Conservation (phyloP, 2,797 vertebrate species). For the Eulemur rubriventer region DNA sequence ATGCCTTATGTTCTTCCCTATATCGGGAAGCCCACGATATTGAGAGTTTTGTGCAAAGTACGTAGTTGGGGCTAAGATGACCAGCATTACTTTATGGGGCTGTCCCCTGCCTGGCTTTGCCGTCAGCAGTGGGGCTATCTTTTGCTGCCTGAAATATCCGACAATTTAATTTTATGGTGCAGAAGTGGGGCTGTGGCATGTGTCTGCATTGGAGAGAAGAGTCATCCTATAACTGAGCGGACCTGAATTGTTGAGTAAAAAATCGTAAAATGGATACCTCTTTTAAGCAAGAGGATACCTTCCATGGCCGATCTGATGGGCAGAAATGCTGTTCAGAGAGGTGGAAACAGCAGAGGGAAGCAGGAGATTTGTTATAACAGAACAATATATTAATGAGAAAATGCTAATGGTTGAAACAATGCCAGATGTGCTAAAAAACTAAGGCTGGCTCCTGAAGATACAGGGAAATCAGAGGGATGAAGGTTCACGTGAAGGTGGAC, state of each 20-base stretch:
- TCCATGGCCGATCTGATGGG: neutral
- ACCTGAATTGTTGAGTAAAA: neutral
- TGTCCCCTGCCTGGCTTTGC: neutral
- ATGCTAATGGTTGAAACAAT: neutral
- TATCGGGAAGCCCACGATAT: neutral
- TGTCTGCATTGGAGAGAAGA: neutral
- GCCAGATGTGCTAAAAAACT: neutral
- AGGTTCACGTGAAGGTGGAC: neutral
- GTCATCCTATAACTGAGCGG: neutral
- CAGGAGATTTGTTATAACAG: neutral
- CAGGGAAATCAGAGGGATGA: neutral
- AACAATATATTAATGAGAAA: too few species aligned
- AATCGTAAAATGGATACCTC: neutral
- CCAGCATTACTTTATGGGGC: neutral
- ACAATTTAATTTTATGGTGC: neutral
- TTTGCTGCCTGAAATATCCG: neutral
- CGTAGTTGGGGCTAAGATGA: neutral
- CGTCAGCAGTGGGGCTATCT: neutral
- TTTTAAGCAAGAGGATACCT: neutral
- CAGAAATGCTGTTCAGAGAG: neutral
- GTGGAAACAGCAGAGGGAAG: neutral
- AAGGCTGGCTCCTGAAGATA: neutral
- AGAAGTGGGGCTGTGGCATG: neutral
- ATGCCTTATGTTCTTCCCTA: neutral
- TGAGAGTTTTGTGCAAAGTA: neutral